phyloP scores from a whole-genome alignment of 92 coral and sea anemone genomes.

The Actinernus sp. region DNA sequence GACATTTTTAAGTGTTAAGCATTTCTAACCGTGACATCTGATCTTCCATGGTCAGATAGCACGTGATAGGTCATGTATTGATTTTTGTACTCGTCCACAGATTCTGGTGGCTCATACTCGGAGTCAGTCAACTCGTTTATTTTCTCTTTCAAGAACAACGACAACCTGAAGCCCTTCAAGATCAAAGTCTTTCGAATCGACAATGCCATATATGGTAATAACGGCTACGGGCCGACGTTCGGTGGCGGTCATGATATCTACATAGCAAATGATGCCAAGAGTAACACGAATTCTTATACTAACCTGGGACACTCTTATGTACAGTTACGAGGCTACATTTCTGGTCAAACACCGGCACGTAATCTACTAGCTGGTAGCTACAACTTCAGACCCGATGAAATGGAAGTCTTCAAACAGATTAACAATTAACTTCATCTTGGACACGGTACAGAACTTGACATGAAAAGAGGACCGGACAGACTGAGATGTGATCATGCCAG shows the following conservation, averaged over 20 bases:
- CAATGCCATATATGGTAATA: constrained; percentile 60
- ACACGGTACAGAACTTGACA: too few species aligned
- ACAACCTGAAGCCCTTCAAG: constrained; percentile 60
- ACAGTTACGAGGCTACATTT: constrained; percentile 38
- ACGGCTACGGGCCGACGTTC: constrained; percentile 51
- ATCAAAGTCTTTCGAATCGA: constrained; percentile 16
- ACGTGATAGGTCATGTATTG: too few species aligned
- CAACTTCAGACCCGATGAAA: constrained; percentile 64
- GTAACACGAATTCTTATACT: constrained; percentile 43
- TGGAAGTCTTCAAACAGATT: constrained; percentile 76
- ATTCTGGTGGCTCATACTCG: constrained; percentile 55
- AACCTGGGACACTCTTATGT: constrained; percentile 55
- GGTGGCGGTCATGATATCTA: constrained; percentile 71
- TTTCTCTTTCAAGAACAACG: constrained; percentile 67
- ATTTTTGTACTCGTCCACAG: constrained; percentile 22
- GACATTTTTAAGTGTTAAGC: too few species aligned
- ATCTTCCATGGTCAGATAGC: too few species aligned
- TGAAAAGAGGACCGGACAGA: too few species aligned
- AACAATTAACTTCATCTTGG: too few species aligned
- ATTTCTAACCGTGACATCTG: too few species aligned
- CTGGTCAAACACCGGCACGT: constrained; percentile 1
- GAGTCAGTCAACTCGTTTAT: constrained; percentile 64
- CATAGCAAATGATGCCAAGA: constrained; percentile 52
- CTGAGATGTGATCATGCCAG: too few species aligned
- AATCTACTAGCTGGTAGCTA: constrained; percentile 62